Conservation (phyloP, 2,888 invertebrate genomes). For the Tethea ocularis region DNA sequence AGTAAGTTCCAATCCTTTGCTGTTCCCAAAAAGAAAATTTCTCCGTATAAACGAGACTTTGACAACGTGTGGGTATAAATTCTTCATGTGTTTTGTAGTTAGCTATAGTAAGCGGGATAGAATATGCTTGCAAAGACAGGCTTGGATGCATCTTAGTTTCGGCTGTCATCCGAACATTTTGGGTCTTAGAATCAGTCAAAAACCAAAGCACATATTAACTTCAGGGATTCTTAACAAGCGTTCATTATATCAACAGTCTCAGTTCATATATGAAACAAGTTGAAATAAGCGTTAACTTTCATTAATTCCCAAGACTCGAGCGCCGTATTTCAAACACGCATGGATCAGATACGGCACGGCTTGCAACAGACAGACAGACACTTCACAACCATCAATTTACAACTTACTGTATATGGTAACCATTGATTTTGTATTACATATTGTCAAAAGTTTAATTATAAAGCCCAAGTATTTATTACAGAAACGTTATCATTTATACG, state of each 20-base stretch:
- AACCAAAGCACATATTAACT: neutral
- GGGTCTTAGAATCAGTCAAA: no score
- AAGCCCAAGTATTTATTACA: neutral
- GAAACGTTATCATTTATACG: neutral
- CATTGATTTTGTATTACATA: slow-evolving; percentile 13
- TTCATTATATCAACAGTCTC: neutral
- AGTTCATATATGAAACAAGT: neutral
- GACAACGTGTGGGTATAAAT: no score
- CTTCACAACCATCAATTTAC: slow-evolving; percentile 37
- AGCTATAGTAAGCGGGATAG: no score
- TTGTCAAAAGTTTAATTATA: slow-evolving; percentile 1
- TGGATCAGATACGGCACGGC: slow-evolving; percentile 57
- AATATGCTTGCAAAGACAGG: no score
- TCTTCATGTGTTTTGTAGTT: no score
- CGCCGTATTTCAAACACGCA: slow-evolving; percentile 51
- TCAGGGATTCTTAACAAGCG: neutral
- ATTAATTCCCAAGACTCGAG: slow-evolving; percentile 45
- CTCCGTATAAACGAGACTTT: no score
- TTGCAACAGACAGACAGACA: slow-evolving; percentile 37
- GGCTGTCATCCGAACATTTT: no score
- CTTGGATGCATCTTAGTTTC: no score
- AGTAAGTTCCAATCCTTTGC: no score
- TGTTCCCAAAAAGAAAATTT: no score
- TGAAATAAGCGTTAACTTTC: slow-evolving; percentile 29
- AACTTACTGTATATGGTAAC: slow-evolving; percentile 11